Percentiles rank a stretch among this genome's conserved stretches.
phyloP scores from a whole-genome alignment of 2,113 vertebrate species.

The Corythaixoides concolor region DNA sequence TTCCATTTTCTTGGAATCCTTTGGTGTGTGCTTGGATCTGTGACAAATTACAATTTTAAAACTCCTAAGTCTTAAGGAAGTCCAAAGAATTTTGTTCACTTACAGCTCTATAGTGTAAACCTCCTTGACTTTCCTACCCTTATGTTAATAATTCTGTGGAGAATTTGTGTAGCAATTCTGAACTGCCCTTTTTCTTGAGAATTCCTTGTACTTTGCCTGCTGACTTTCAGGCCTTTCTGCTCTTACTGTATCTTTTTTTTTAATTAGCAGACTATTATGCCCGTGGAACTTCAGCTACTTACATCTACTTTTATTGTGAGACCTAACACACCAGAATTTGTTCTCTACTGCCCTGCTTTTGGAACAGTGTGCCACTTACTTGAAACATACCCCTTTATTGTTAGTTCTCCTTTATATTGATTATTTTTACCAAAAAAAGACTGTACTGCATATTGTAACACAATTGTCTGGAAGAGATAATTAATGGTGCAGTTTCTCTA shows the following conservation, averaged over 20 bases:
- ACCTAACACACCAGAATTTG: background rate
- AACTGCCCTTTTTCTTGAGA: background rate
- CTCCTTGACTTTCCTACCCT: background rate
- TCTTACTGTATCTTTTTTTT: background rate
- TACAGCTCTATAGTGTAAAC: background rate
- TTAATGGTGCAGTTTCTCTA: background rate
- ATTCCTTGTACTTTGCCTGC: background rate
- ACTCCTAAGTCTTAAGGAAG: background rate
- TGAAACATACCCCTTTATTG: background rate
- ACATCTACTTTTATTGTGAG: background rate
- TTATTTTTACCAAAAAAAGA: background rate
- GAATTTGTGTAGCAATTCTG: background rate
- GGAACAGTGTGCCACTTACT: background rate
- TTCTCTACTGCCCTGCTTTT: background rate
- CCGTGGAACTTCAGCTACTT: background rate
- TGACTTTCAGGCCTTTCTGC: background rate
- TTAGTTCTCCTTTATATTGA: background rate
- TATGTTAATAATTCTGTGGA: background rate
- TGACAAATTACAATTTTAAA: background rate
- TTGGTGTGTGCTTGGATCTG: background rate
- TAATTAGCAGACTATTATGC: background rate
- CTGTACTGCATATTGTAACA: background rate
- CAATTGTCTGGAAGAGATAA: background rate
- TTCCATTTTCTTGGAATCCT: background rate
- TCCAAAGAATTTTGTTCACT: background rate